Evolutionary conservation across 2,888 invertebrate species (phyloP), one percentile per base, ranked within the genome.

Genomic region (Koerneria pararmatus): DNA sequence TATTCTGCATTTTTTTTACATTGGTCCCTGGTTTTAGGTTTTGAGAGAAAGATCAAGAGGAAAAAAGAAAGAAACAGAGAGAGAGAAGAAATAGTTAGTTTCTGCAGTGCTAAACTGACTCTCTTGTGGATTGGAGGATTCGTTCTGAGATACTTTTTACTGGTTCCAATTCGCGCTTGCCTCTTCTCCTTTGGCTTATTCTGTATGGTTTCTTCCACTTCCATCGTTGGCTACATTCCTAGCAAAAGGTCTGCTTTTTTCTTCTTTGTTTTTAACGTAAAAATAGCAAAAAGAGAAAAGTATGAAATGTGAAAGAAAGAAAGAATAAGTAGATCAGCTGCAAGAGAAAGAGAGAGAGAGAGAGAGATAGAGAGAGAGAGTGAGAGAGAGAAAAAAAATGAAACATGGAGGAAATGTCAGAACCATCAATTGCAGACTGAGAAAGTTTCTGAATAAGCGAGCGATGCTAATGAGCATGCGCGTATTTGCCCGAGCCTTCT

Each of bases 61-160:
- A n/a, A n/a, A n/a, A n/a, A n/a, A n/a, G n/a, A n/a, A n/a, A n/a
- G n/a, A n/a, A n/a, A n/a, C n/a, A n/a, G n/a, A n/a, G n/a, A n/a
- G n/a, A n/a, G n/a, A n/a, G n/a, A n/a, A n/a, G n/a, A n/a, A n/a
- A n/a, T n/a, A n/a, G n/a, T 6, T 24, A 8, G 27, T 56, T 19
- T 3, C 71, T 78, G 76, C 82, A 86, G 86, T 75, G 80, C 84
- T 74, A 80, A 91, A 53, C 86, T 97, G 56, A 93, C 93, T 0
- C 89, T 93, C 0, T 90, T 97, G 74, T 98, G 95, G 95, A 89
- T 91, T 82, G 88, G 91, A 84, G 98, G 97, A 6, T 95, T 95
- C 85, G 86, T 92, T 64, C 89, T 95, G 60, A 88, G 97, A 77
- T 97, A 98, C 83, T 89, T 89, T 82, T 89, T 97, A 79, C 87